phyloP scores from a whole-genome alignment of 2,113 vertebrate genomes.

The Desmodus rotundus region DNA sequence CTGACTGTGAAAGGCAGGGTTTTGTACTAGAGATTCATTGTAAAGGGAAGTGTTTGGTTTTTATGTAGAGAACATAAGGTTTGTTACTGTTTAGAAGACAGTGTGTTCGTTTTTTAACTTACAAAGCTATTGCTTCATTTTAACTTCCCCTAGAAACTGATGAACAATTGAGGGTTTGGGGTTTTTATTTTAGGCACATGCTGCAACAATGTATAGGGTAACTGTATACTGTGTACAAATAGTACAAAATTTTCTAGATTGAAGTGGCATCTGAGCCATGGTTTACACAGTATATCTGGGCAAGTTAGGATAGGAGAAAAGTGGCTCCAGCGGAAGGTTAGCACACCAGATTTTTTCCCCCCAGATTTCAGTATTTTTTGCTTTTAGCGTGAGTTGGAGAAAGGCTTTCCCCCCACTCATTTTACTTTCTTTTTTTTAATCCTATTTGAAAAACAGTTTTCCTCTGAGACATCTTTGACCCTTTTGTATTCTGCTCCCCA shows the following conservation, averaged over 20 bases:
- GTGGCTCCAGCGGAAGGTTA: not conserved
- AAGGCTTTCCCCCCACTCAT: not conserved
- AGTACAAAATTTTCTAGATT: conserved; percentile 12
- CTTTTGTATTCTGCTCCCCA: conserved; percentile 39
- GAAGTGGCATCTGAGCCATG: not conserved
- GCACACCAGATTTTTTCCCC: not conserved
- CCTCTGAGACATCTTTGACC: conserved; percentile 38
- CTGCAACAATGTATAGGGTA: not conserved
- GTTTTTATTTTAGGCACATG: not conserved
- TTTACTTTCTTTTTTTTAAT: not conserved
- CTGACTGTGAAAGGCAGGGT: not conserved
- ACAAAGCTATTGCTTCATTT: conserved; percentile 29
- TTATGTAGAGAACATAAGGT: not conserved
- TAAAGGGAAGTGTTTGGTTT: conserved; percentile 16
- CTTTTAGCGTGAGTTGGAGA: conserved; percentile 12
- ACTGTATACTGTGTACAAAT: not conserved
- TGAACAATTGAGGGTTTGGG: not conserved
- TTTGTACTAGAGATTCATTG: not conserved
- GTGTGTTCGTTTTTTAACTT: not conserved
- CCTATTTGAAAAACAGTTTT: conserved; percentile 39
- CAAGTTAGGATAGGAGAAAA: not conserved
- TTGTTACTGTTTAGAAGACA: conserved; percentile 5
- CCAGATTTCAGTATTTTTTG: not conserved
- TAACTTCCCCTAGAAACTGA: conserved; percentile 32
- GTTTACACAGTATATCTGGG: not conserved